Evolutionary conservation across 2,888 invertebrate species (phyloP).

Genomic region (Calliphora vomitoria): DNA sequence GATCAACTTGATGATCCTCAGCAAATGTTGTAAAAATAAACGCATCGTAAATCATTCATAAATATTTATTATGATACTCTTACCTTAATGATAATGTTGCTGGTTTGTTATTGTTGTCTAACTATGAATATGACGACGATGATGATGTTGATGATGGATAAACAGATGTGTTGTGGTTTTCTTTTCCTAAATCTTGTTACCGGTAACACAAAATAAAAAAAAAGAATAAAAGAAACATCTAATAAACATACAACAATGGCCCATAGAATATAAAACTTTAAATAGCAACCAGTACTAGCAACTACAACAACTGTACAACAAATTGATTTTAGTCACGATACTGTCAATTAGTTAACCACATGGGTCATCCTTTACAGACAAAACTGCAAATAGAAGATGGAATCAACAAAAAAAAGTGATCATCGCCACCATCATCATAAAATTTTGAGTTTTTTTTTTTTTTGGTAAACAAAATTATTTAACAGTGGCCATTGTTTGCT

Average conservation of each 20-base stretch:
- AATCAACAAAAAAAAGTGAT: slow-evolving; percentile 21
- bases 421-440: slow-evolving; percentile 36
- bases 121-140: slow-evolving; percentile 32
- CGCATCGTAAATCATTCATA: slow-evolving; percentile 83
- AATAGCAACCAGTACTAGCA: slow-evolving; percentile 39
- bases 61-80: slow-evolving; percentile 74
- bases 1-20: slow-evolving; percentile 20
- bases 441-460: not conserved
- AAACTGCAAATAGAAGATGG: slow-evolving; percentile 2
- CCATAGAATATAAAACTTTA: slow-evolving; percentile 49
- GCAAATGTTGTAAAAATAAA: slow-evolving; percentile 71
- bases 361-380: slow-evolving; percentile 79
- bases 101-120: slow-evolving; percentile 41
- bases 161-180: slow-evolving; percentile 56
- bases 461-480: slow-evolving; percentile 35
- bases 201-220: slow-evolving; percentile 27
- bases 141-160: slow-evolving; percentile 36
- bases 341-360: slow-evolving; percentile 83
- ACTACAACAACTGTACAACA: slow-evolving; percentile 77
- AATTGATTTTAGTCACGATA: slow-evolving; percentile 84
- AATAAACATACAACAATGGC: slow-evolving; percentile 59
- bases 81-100: slow-evolving; percentile 62
- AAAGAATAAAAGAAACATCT: slow-evolving; percentile 44
- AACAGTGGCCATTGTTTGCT: slow-evolving; percentile 70
- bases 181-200: slow-evolving; percentile 57